These are phyloP conservation scores for Rhabdophis nuchalis DNA, from an alignment of 2,797 vertebrate species.

Conservation along the genomic window DNA sequence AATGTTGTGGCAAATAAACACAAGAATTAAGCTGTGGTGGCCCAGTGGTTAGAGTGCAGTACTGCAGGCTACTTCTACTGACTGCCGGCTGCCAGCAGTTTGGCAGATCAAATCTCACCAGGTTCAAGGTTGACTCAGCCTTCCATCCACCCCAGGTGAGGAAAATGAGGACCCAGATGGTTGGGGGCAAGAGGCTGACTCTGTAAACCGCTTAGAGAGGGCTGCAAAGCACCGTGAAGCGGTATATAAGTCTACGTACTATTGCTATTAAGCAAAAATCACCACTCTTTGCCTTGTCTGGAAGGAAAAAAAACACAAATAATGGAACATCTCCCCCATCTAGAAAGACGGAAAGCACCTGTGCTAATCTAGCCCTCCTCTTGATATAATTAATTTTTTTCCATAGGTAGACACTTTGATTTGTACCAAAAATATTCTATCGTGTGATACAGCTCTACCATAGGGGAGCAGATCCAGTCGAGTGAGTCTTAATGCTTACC, in stretches of 20 bases:
- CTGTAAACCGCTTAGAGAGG: too few relatives aligned
- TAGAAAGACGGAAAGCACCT: neutral
- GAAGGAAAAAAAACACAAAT: neutral
- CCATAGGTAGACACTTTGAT: neutral
- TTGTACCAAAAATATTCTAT: neutral
- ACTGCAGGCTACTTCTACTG: too few relatives aligned
- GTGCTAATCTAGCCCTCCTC: neutral
- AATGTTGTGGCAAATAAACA: neutral
- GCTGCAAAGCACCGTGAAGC: too few relatives aligned
- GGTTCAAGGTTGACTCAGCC: too few relatives aligned
- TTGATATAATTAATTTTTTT: neutral
- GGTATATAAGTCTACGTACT: neutral
- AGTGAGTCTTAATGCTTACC: neutral
- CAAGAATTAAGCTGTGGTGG: neutral
- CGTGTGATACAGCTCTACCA: neutral
- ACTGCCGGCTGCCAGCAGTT: too few relatives aligned
- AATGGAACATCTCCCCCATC: neutral
- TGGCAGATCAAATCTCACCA: too few relatives aligned
- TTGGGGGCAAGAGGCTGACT: too few relatives aligned
- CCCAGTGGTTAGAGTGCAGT: too few relatives aligned
- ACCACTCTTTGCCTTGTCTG: neutral
- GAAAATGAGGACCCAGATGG: too few relatives aligned
- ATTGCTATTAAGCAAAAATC: neutral
- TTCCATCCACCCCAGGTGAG: too few relatives aligned
- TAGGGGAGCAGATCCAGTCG: neutral